Conservation (phyloP, 2,888 invertebrate genomes). For the Sinohyriopsis cumingii region DNA sequence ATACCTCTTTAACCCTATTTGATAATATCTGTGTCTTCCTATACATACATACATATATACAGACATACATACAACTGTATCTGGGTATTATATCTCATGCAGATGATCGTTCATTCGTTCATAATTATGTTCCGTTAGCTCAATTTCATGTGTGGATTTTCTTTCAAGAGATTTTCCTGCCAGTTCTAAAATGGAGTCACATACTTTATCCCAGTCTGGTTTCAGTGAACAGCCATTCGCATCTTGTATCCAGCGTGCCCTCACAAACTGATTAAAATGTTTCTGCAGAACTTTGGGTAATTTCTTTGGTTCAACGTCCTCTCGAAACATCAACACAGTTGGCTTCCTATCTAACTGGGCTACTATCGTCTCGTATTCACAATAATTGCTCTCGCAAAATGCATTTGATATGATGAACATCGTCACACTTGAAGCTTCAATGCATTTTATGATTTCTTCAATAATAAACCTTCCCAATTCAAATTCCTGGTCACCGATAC, state of each 20-base stretch:
- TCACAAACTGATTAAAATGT: conserved; percentile 1
- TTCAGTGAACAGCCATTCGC: not conserved
- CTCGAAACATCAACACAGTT: conserved; percentile 12
- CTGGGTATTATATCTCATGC: too few relatives aligned
- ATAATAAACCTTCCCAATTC: not conserved
- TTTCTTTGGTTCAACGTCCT: conserved; percentile 9
- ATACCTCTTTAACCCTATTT: too few relatives aligned
- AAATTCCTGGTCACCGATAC: too few relatives aligned
- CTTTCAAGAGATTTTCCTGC: too few relatives aligned
- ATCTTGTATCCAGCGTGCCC: too few relatives aligned
- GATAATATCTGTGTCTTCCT: too few relatives aligned
- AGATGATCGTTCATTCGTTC: too few relatives aligned
- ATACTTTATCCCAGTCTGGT: conserved; percentile 6
- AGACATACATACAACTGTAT: too few relatives aligned
- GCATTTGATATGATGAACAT: conserved; percentile 8
- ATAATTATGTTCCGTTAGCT: too few relatives aligned
- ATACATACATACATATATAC: too few relatives aligned
- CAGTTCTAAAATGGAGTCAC: not conserved
- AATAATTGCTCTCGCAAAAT: conserved; percentile 14
- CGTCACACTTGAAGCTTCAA: conserved; percentile 7
- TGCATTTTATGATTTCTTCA: conserved; percentile 11
- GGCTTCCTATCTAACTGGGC: conserved; percentile 12
- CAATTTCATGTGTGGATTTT: too few relatives aligned
- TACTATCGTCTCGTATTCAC: conserved; percentile 10
- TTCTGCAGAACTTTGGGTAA: conserved; percentile 8